These are phyloP conservation scores for Cotesia vestalis DNA, from an alignment of 1,140 invertebrate species.

Conservation along the genomic window DNA sequence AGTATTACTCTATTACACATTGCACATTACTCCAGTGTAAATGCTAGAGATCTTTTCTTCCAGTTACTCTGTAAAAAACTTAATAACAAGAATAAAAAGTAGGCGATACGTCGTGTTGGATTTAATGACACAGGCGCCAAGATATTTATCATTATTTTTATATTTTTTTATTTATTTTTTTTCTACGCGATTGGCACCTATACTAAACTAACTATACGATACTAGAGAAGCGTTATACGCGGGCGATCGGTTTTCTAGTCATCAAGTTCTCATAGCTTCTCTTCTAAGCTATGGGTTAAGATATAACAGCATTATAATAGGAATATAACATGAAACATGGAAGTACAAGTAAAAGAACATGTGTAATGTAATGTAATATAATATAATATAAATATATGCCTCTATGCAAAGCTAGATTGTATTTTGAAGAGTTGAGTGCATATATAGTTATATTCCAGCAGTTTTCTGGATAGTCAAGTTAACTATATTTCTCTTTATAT, in stretches of 20 bases:
- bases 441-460: too few species aligned
- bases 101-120: constrained; percentile 17
- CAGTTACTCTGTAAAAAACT: constrained; percentile 4
- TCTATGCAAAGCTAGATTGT: background rate
- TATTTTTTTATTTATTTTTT: constrained; percentile 20
- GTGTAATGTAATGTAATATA: too few species aligned
- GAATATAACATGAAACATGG: too few species aligned
- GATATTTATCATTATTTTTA: constrained; percentile 32
- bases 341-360: too few species aligned
- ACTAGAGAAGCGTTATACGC: constrained; percentile 1
- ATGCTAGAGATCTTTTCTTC: background rate
- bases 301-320: too few species aligned
- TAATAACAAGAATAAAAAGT: constrained; percentile 22
- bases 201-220: too few species aligned
- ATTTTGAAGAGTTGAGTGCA: too few species aligned
- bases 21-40: background rate
- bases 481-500: background rate
- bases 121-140: constrained; percentile 42
- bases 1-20: too few species aligned
- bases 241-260: constrained; percentile 23
- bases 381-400: background rate
- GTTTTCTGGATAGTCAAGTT: too few species aligned
- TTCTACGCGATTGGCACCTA: constrained; percentile 31
- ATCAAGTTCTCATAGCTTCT: constrained; percentile 14
- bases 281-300: background rate